Base-by-base conservation (phyloP, 2,888 invertebrate genomes). In the Chirona hameri region DNA sequence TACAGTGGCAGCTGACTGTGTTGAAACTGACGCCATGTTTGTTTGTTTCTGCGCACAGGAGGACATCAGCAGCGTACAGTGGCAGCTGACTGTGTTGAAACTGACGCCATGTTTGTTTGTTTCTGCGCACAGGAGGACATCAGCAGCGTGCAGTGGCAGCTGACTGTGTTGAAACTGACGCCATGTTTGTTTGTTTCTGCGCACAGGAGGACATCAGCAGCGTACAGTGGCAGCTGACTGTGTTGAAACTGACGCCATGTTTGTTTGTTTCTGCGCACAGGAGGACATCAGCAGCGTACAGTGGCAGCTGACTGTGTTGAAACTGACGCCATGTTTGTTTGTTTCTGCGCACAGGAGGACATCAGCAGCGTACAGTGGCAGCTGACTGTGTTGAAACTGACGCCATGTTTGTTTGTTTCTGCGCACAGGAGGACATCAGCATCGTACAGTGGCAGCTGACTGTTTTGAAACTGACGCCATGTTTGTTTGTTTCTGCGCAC, bases 381-480 rank as follows among this genome's bases (percentile, higher is more conserved):
- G 39, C 39, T 5, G 39, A 39, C 7, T 39, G 7, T 39, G 7
- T 39, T 39, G 39, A 39, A 39, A 39, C 39, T 52, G 52, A 52
- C 52, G 52, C 18, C 52, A 48, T 12, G 48, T 48, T 12, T 18
- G 12, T 18, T 52, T 4, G 15, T 52, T 39, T 52, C 52, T 52
- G 52, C 52, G 7, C 21, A 4, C 52, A 82, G 76, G 31, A 82
- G 72, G 81, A 80, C 81, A 27, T 81, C 15, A 52, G 48, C 46
- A 80, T 52, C 27, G 81, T 65, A 18, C 48, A 55, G 48, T 83
- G 83, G 83, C 82, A 80, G 72, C 82, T 65, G 57, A 72, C 55
- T 9, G 82, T 52, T 14, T 52, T 7, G 52, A 14, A 52, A 7
- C 52, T 52, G 52, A 14, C n/a, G n/a, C n/a, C n/a, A n/a, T n/a